Conservation (phyloP, 2,888 invertebrate species). For the Uloborus plumipes region DNA sequence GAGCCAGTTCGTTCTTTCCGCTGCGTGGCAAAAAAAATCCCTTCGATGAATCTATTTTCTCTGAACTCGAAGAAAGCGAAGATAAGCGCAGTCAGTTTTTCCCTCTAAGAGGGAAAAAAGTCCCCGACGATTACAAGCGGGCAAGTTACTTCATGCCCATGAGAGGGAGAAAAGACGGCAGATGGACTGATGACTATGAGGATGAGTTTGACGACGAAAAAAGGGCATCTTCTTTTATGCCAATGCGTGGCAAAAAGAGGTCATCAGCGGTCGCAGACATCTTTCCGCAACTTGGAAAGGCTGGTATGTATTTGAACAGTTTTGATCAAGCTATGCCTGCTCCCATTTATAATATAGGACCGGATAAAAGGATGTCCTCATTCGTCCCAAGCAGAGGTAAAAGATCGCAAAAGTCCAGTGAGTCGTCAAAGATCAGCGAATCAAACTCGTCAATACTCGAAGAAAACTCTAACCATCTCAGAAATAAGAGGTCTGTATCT, state of each 20-base stretch:
- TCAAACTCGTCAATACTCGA: background rate
- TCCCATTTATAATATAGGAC: constrained; percentile 1
- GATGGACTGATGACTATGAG: constrained; percentile 20
- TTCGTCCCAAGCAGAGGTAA: background rate
- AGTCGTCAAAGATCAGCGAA: background rate
- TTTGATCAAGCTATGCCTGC: background rate
- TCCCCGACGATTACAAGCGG: constrained; percentile 33
- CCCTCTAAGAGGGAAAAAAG: constrained; percentile 50
- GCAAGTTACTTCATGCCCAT: constrained; percentile 60
- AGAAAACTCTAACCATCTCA: background rate
- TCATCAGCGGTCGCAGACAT: constrained; percentile 4
- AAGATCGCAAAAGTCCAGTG: background rate
- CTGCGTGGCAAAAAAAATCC: constrained; percentile 40
- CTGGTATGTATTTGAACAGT: constrained; percentile 44
- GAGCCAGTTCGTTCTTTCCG: constrained; percentile 45
- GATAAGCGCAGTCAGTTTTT: constrained; percentile 27
- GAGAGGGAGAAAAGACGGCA: constrained; percentile 55
- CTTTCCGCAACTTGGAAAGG: constrained; percentile 20
- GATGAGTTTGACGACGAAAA: constrained; percentile 23
- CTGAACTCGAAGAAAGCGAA: constrained; percentile 19
- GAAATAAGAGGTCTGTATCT: constrained; percentile 13
- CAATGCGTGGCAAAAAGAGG: constrained; percentile 58
- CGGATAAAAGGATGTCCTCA: constrained; percentile 15
- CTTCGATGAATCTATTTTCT: background rate
- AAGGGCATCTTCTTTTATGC: constrained; percentile 59